Evolutionary conservation across 2,113 vertebrate genomes (phyloP).

Genomic region (Microcebus lehilahytsara): DNA sequence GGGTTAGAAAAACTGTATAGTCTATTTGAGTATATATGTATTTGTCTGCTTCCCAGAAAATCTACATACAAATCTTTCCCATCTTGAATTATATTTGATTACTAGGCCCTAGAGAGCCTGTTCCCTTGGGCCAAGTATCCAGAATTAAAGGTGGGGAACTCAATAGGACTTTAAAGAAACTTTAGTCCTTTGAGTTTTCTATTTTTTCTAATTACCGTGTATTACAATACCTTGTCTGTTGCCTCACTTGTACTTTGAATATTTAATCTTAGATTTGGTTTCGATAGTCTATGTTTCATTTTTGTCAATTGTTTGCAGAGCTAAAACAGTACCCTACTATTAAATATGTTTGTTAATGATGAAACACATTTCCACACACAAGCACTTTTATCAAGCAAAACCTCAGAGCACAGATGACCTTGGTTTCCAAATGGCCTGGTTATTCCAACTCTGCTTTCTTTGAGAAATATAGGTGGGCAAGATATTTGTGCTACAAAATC

Average conservation of each 20-base stretch:
- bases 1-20: not conserved
- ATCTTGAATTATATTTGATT: not conserved
- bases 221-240: not conserved
- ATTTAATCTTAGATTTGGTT: slow-evolving; percentile 48
- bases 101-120: not conserved
- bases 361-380: not conserved
- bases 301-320: not conserved
- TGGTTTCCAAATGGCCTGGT: not conserved
- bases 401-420: not conserved
- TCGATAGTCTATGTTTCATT: not conserved
- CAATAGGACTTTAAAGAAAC: not conserved
- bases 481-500: not conserved
- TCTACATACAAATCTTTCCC: not conserved
- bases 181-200: not conserved
- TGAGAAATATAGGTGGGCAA: not conserved
- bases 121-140: not conserved
- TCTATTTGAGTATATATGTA: not conserved
- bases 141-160: not conserved
- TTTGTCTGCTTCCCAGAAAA: not conserved
- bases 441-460: not conserved
- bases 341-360: slow-evolving; percentile 34
- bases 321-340: not conserved
- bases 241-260: not conserved
- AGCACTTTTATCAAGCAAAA: not conserved
- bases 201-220: not conserved